Base-by-base conservation (phyloP, 2,888 invertebrate species). In the Cephus rjabovi region DNA sequence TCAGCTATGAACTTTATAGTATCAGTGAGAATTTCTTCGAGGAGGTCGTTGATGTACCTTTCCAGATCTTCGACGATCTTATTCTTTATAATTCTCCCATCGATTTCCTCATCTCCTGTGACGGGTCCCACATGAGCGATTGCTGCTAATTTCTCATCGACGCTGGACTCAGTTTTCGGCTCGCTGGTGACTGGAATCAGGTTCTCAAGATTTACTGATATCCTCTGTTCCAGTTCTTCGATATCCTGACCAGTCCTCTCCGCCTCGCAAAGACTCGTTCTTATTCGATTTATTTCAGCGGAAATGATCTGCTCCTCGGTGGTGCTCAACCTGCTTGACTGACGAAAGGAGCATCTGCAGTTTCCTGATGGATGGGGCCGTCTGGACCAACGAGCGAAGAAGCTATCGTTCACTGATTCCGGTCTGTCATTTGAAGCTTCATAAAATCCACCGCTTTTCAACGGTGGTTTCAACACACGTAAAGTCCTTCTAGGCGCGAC, bases 11-110 rank as follows among this genome's bases (percentile, higher is more conserved):
- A 87, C 69, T 86, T 89, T 40, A 90, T 88, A 12, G 91, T 90
- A 76, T 91, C 91, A 75, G 84, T 88, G 23, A 91, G 81, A 40
- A 91, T 90, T 78, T 91, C 91, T 4, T 90, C 89, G n/a, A 91
- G 83, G 2, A 91, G 82, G 30, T 86, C 86, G 76, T 90, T 89
- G 73, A 91, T 91, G 74, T 90, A 91, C 76, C 82, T 86, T 40
- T 91, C 91, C 37, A 91, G 80, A 75, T 90, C 91, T 73, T 86
- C 86, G 31, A 91, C 87, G 68, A 91, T 91, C 79, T 86, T 88
- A 70, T 84, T 86, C 75, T 90, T 91, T 4, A 82, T 82, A 23
- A 77, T 23, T 31, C 34, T 79, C n/a, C 69, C 74, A 15, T 80
- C 80, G 34, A 68, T 34, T n/a, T 4, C 34, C 11, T 81, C 81